These are phyloP conservation scores for Alviniconcha strummeri DNA, from an alignment of 2,888 invertebrate genomes.

Conservation along the genomic window DNA sequence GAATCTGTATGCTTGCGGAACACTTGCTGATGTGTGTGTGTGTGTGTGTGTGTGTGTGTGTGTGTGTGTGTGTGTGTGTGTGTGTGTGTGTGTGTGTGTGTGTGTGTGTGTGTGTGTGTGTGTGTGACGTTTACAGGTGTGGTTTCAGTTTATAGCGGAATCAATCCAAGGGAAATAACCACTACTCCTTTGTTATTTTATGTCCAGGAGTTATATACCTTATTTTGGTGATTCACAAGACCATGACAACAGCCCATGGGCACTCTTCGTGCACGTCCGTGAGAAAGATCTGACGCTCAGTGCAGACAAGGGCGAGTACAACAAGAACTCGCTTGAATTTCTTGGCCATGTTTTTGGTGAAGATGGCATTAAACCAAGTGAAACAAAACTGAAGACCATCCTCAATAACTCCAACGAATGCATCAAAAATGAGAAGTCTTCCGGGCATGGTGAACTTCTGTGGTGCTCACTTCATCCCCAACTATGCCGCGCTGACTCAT, in stretches of 20 bases:
- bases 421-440: background rate
- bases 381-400: background rate
- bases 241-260: background rate
- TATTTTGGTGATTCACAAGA: background rate
- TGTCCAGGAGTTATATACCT: background rate
- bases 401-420: background rate
- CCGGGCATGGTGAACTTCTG: background rate
- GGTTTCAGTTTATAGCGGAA: background rate
- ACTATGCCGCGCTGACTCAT: background rate
- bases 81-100: background rate
- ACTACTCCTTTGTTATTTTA: background rate
- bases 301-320: background rate
- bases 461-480: background rate
- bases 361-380: background rate
- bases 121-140: background rate
- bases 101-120: conserved; percentile 4
- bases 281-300: background rate
- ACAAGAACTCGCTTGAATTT: background rate
- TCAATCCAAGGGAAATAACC: background rate
- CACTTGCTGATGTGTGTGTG: background rate
- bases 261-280: background rate
- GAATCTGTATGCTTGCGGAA: no score
- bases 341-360: background rate
- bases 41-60: background rate
- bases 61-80: background rate